A percentile compares a stretch with the other conserved stretches of the same genome.
Evolutionary conservation across 2,797 vertebrate species (phyloP).

Genomic region (Nannoperca australis): DNA sequence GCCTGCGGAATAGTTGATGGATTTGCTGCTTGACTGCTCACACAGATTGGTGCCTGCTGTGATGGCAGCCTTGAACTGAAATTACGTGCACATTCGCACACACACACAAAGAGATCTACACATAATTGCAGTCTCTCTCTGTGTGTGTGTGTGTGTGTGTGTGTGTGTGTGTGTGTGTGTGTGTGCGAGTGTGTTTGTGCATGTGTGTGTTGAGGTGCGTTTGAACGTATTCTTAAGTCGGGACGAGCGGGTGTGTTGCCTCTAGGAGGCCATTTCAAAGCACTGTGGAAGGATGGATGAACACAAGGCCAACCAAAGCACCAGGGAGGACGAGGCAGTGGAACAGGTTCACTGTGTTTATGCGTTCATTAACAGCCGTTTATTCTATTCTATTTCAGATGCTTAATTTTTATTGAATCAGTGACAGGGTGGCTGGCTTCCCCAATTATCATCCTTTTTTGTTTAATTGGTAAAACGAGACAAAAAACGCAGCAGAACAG

Average conservation of each 20-base stretch:
- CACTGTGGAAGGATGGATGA: slow-evolving; percentile 67
- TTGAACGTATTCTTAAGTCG: slow-evolving; percentile 60
- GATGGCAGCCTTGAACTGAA: slow-evolving; percentile 82
- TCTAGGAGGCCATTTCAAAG: slow-evolving; percentile 72
- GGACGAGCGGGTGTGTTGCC: slow-evolving; percentile 58
- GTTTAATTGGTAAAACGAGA: background rate
- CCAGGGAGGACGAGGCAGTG: slow-evolving; percentile 52
- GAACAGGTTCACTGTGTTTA: slow-evolving; percentile 50
- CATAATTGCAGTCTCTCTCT: too few species aligned
- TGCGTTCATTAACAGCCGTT: slow-evolving; percentile 49
- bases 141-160: too few species aligned
- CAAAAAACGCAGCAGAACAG: background rate
- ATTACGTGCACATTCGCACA: slow-evolving; percentile 63
- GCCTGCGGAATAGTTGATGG: slow-evolving; percentile 82
- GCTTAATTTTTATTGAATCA: slow-evolving; percentile 31
- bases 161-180: background rate
- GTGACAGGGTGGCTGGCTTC: background rate
- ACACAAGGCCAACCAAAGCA: slow-evolving; percentile 43
- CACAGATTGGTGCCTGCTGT: slow-evolving; percentile 84
- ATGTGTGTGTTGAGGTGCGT: slow-evolving; percentile 12
- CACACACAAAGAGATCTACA: slow-evolving; percentile 39
- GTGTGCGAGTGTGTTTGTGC: slow-evolving; percentile 40
- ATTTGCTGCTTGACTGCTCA: slow-evolving; percentile 84
- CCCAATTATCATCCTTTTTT: slow-evolving; percentile 7
- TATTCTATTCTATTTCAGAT: slow-evolving; percentile 36